Evolutionary conservation across 2,888 invertebrate species (phyloP), one percentile per base, ranked within the genome.

Genomic region (Dilophus febrilis): DNA sequence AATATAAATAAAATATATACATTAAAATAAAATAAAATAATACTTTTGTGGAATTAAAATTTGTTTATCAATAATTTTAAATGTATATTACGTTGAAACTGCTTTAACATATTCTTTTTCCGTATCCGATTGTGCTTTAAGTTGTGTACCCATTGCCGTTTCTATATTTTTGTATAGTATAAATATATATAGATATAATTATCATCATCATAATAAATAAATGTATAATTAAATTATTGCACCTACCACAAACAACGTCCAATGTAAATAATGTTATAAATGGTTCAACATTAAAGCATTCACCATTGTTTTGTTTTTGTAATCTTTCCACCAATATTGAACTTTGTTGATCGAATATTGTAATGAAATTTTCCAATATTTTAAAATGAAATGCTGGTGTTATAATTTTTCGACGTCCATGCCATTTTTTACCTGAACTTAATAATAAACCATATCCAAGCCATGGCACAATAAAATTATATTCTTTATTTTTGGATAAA

Each of bases 131-230:
- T 87, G 86, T 0, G 85, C 82, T 52, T 80, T 66, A 1, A 84
- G 64, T 19, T 71, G 68, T 11, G 74, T 71, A 1, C 87, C 88
- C 87, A 90, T 90, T 12, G 88, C 80, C 5, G 84, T 77, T 64
- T 88, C 87, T 82, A 64, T 40, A 66, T 26, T 11, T n/a, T n/a
- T n/a, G n/a, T n/a, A n/a, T n/a, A n/a, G n/a, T n/a, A n/a, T n/a
- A n/a, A n/a, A n/a, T n/a, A n/a, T n/a, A n/a, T n/a, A n/a, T n/a
- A n/a, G n/a, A n/a, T n/a, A n/a, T n/a, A n/a, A n/a, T n/a, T n/a
- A n/a, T n/a, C n/a, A n/a, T n/a, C n/a, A n/a, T n/a, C n/a, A n/a
- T n/a, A n/a, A n/a, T n/a, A n/a, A n/a, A n/a, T n/a, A n/a, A n/a
- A n/a, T n/a, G n/a, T n/a, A n/a, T n/a, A n/a, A n/a, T 14, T 8